Base-by-base conservation (phyloP, 1,140 invertebrate genomes). In the Drosophila sproati region DNA sequence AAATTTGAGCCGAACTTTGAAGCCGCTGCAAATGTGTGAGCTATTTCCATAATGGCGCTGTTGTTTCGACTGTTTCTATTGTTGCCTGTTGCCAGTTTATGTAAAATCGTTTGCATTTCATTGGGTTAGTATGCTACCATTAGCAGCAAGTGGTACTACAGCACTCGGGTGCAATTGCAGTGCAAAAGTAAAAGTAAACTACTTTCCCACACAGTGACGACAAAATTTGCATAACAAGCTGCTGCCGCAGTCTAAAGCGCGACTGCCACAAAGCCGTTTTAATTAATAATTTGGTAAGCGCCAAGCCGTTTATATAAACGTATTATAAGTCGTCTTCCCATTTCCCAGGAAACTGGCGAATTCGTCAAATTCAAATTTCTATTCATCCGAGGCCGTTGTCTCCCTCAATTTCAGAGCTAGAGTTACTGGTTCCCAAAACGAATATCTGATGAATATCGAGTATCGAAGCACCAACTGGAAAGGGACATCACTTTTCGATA, bases 121-220 rank as follows among this genome's bases (percentile, higher is more conserved):
- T 72, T 76, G 61, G 73, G 73, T 76, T 76, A 76, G 73, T 76
- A 72, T 75, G 68, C 54, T 71, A 59, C 35, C 47, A 64, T 39
- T 45, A 28, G 20, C 71, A 51, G n/a, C 47, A 60, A 43, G 10
- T n/a, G n/a, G 4, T 4, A 43, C 39, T 43, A 45, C 50, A 20
- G 4, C 34, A 43, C 12, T 48, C 50, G 12, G 34, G 54, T 34
- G 63, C 71, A 69, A 80, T 72, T 83, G 60, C 78, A 80, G 60
- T 67, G 75, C 73, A 74, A 85, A 83, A 85, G 81, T 83, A 83
- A 85, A 83, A 83, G 81, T 85, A 77, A 80, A 63, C 64, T 56
- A 72, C 81, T 85, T 83, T 85, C 77, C 52, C 63, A 48, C 56
- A 63, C 50, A 50, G 31, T 45, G 52, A 41, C 12, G 28, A 57